Base-by-base conservation (phyloP, 1,140 invertebrate species). In the Heliconius congener region DNA sequence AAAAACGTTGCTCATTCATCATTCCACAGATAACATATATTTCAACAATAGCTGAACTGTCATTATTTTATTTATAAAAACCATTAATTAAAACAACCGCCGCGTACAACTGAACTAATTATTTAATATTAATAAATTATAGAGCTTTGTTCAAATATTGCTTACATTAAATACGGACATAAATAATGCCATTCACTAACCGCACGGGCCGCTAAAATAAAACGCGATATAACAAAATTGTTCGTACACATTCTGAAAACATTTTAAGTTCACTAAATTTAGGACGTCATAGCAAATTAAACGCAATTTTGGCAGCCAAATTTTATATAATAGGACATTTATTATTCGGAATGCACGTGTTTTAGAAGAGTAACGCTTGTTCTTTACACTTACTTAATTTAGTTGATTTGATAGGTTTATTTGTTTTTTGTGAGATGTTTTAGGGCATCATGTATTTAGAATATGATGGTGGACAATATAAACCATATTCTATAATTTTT, bases 111-210 rank as follows among this genome's bases (percentile, higher is more conserved):
- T 76, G 30, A 80, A 80, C 74, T 80, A 80, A 80, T 80, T 80
- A 80, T 80, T 80, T 80, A 80, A 79, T 79, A 79, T 80, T 80
- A 75, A 80, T 80, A 80, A 80, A 76, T 76, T 80, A 80, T 80
- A 66, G 79, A 50, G 79, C 79, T 80, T 80, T 80, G 79, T 80
- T 76, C 74, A 78, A 78, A 77, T 81, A 78, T 81, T 70, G 52
- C 60, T 71, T 52, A 81, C 73, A 75, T 81, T 78, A 78, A 73
- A 78, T 71, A 81, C 73, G 73, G 37, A 42, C 80, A 78, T 81
- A 81, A 81, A 81, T 81, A 81, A 81, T 78, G 57, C 66, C 76
- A 77, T 71, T 71, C 79, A 60, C 71, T 55, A 42, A 80, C 81
- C 81, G 66, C 81, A 80, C 39, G 55, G 42, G 77, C 74, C 77